These are phyloP conservation scores for Ochotona princeps DNA, from an alignment of 2,113 vertebrate species.

Conservation along the genomic window DNA sequence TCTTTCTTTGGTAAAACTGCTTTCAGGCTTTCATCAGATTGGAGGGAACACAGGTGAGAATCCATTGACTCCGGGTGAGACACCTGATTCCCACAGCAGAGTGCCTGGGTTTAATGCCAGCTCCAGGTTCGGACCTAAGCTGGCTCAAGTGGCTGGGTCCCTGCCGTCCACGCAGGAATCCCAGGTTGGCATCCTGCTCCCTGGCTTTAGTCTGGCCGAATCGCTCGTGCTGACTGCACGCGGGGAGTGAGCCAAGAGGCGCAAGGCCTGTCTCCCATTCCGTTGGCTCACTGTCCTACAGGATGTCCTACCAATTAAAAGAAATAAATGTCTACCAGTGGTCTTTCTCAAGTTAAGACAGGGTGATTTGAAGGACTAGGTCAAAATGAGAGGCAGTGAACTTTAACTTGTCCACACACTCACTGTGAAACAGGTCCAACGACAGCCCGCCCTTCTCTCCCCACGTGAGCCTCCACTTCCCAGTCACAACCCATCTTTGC, in stretches of 20 bases:
- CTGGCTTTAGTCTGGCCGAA: too few relatives aligned
- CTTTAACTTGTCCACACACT: rapidly evolving
- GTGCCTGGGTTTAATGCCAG: too few relatives aligned
- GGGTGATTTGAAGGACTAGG: background rate
- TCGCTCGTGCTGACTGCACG: too few relatives aligned
- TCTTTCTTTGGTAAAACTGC: background rate
- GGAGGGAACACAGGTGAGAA: background rate
- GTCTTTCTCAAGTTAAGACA: slow-evolving; percentile 3
- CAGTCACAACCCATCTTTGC: background rate
- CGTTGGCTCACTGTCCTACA: too few relatives aligned
- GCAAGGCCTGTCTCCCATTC: background rate
- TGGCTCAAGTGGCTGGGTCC: too few relatives aligned
- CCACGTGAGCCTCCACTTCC: background rate
- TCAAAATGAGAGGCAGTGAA: background rate
- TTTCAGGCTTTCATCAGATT: slow-evolving; percentile 8
- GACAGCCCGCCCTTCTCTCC: background rate
- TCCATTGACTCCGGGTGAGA: background rate
- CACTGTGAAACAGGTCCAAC: background rate
- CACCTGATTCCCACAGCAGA: too few relatives aligned
- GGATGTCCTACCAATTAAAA: background rate
- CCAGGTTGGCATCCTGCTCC: too few relatives aligned
- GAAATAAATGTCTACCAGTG: background rate
- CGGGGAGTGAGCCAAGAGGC: too few relatives aligned
- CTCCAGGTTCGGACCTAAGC: too few relatives aligned
- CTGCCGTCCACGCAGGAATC: too few relatives aligned